Base-by-base conservation (phyloP, 2,888 invertebrate genomes). In the Thelaira solivaga region DNA sequence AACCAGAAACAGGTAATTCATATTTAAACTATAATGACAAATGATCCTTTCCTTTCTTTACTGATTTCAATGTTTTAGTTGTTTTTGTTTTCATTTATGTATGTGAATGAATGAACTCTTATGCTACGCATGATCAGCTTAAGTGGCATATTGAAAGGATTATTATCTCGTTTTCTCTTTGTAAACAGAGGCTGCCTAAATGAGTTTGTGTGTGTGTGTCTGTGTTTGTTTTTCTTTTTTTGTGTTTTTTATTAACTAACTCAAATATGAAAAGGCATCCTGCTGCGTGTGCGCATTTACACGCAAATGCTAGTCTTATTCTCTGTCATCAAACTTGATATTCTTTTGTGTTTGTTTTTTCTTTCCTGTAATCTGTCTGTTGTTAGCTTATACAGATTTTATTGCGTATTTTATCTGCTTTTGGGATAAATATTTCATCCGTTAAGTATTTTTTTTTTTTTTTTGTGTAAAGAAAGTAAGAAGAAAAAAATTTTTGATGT, bases 141-240 rank as follows among this genome's bases (percentile, higher is more conserved):
- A 88, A 88, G 88, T 86, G 87, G 85, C 87, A 83, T 86, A 88
- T 84, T 88, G 86, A 88, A 88, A 87, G 88, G 87, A 88, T 88
- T 88, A 88, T 82, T 81, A 83, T 83, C 81, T 79, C 51, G 72
- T 62, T 78, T 81, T 71, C 65, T n/a, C 65, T 74, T 74, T 78
- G 47, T 69, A 79, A 74, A 71, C 55, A 75, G 75, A 59, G 65
- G 77, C 59, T 69, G 76, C 53, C 13, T 29, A 71, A 68, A 72
- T 55, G 69, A 11, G 29, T 72, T 64, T 72, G 5, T 47, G 34
- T 65, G 5, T 59, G n/a, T 69, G 10, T 51, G 62, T 69, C 67
- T 68, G 77, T 20, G 36, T 65, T 72, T 64, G 47, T 82, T 81
- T 67, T 79, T 36, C 73, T 76, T 43, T 45, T 77, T 18, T 45